Evolutionary conservation across 2,888 invertebrate species (phyloP).

Genomic region (Hoplodrina ambigua): DNA sequence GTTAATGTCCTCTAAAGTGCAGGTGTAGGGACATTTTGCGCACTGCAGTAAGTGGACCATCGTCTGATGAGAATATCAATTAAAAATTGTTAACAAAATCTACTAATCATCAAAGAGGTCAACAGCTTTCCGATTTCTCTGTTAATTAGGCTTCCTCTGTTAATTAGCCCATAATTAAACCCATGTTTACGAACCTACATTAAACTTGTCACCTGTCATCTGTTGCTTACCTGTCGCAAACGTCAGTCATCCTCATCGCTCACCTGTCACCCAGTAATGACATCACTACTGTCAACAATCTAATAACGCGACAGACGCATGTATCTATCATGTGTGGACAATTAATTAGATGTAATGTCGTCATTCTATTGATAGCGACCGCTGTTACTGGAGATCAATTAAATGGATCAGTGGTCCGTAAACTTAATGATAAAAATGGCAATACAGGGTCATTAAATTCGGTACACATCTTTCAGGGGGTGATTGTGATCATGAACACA

Average conservation of each 20-base stretch:
- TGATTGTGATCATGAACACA: too few species aligned
- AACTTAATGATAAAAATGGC: neutral
- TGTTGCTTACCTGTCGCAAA: constrained; percentile 15
- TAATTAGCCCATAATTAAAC: neutral
- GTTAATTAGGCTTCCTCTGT: neutral
- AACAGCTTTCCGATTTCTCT: neutral
- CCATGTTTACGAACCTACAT: neutral
- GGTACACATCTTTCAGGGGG: too few species aligned
- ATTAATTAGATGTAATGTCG: constrained; percentile 44
- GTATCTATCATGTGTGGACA: constrained; percentile 29
- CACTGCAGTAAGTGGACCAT: too few species aligned
- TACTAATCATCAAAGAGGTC: too few species aligned
- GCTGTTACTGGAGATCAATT: constrained; percentile 39
- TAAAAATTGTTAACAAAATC: too few species aligned
- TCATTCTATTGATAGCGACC: constrained; percentile 13
- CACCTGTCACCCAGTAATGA: constrained; percentile 34
- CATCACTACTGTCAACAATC: constrained; percentile 43
- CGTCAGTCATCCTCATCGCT: constrained; percentile 14
- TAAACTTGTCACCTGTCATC: constrained; percentile 3
- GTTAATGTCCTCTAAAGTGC: too few species aligned
- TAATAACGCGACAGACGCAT: constrained; percentile 37
- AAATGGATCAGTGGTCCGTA: constrained; percentile 12
- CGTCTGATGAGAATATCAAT: too few species aligned
- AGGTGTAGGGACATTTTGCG: too few species aligned
- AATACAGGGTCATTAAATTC: too few species aligned